Evolutionary conservation across 2,888 invertebrate species (phyloP).

Genomic region (Sarcophaga caerulescens): DNA sequence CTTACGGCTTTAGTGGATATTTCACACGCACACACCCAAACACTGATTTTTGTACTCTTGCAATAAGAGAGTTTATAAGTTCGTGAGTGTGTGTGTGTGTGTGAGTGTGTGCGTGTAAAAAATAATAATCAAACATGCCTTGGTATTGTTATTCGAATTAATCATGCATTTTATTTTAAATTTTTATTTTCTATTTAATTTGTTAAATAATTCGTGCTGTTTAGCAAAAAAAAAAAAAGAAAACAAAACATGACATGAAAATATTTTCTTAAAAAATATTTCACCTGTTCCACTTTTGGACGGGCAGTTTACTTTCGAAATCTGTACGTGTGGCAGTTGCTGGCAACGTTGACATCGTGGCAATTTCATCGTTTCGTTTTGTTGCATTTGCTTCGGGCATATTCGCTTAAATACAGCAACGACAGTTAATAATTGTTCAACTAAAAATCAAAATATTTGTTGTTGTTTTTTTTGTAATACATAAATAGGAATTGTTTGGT

Average conservation of each 20-base stretch:
- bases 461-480: neutral
- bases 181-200: constrained; percentile 5
- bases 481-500: too few species aligned
- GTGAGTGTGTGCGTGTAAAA: too few species aligned
- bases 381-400: constrained; percentile 62
- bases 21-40: neutral
- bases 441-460: neutral
- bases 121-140: constrained; percentile 34
- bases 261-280: constrained; percentile 22
- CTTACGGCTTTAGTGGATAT: constrained; percentile 12
- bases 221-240: neutral
- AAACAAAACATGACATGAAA: constrained; percentile 14
- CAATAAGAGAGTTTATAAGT: neutral
- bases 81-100: neutral
- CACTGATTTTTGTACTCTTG: neutral
- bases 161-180: constrained; percentile 50
- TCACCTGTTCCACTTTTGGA: constrained; percentile 56
- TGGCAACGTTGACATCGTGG: constrained; percentile 43
- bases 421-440: too few species aligned
- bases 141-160: constrained; percentile 31
- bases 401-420: neutral
- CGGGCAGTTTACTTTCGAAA: constrained; percentile 49
- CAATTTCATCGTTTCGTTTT: constrained; percentile 60
- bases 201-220: constrained; percentile 19
- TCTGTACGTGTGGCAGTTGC: constrained; percentile 9